These are phyloP conservation scores for Carcinoscorpius rotundicauda DNA, from an alignment of 1,140 invertebrate species.

Conservation along the genomic window DNA sequence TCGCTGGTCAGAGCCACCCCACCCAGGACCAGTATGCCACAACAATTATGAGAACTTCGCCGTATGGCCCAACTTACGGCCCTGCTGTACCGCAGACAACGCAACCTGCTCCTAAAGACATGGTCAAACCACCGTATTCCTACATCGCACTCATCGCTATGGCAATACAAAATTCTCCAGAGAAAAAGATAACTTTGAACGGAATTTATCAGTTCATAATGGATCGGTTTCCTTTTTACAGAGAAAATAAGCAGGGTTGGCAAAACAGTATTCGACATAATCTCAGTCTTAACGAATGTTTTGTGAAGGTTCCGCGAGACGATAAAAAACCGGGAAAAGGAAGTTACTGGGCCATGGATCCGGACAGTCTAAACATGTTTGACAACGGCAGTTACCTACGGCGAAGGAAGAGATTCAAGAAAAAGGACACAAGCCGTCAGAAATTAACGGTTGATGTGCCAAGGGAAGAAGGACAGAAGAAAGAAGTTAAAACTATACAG, in stretches of 20 bases:
- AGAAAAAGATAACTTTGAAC: slow-evolving; percentile 90
- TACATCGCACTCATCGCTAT: slow-evolving; percentile 97
- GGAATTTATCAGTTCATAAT: slow-evolving; percentile 99
- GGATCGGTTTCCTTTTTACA: slow-evolving; percentile 92
- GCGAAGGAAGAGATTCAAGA: slow-evolving; percentile 82
- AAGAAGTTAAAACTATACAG: too few species aligned
- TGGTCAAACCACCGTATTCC: slow-evolving; percentile 82
- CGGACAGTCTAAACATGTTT: slow-evolving; percentile 96
- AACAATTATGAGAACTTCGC: background rate
- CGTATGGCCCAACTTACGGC: too few species aligned
- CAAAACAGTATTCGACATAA: slow-evolving; percentile 95
- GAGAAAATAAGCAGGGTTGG: slow-evolving; percentile 78
- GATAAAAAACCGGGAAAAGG: slow-evolving; percentile 95
- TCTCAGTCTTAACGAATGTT: slow-evolving; percentile 95
- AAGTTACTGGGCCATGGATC: slow-evolving; percentile 94
- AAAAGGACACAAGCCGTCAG: slow-evolving; percentile 62
- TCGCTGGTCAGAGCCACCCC: background rate
- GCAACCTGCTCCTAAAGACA: slow-evolving; percentile 11
- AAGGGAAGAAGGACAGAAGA: too few species aligned
- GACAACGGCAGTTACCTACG: slow-evolving; percentile 91
- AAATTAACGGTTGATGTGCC: too few species aligned
- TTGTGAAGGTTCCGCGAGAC: slow-evolving; percentile 83
- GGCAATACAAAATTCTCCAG: slow-evolving; percentile 87
- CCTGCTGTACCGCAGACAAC: too few species aligned
- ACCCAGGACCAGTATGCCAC: slow-evolving; percentile 9